A percentile compares a stretch with the other conserved stretches of the same genome.
phyloP scores from a whole-genome alignment of 2,888 invertebrate genomes.

The Meliscaeva auricollis region DNA sequence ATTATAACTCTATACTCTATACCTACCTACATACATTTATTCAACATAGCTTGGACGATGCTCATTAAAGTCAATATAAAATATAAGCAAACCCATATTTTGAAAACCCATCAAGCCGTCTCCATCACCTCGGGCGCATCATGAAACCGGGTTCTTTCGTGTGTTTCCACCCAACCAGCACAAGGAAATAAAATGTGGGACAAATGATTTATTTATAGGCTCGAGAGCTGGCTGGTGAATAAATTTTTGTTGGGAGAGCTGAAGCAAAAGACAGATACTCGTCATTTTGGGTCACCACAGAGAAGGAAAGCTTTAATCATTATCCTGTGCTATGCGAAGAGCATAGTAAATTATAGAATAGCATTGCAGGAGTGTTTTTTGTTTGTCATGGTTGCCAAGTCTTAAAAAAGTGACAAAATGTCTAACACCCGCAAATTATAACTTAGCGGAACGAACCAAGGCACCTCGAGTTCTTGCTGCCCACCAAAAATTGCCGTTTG shows the following conservation, averaged over 20 bases:
- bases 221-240: slow-evolving; percentile 15
- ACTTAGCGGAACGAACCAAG: too few species aligned
- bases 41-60: background rate
- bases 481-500: too few species aligned
- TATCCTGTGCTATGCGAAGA: slow-evolving; percentile 27
- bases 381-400: slow-evolving; percentile 7
- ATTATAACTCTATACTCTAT: background rate
- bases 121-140: background rate
- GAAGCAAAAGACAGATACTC: slow-evolving; percentile 18
- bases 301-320: slow-evolving; percentile 13
- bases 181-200: slow-evolving; percentile 69
- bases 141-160: slow-evolving; percentile 8
- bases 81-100: slow-evolving; percentile 62
- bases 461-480: too few species aligned
- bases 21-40: background rate
- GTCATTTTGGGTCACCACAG: slow-evolving; percentile 57
- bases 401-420: too few species aligned
- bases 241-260: background rate
- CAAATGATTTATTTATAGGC: slow-evolving; percentile 74
- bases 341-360: slow-evolving; percentile 60
- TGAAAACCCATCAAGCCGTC: background rate
- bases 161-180: slow-evolving; percentile 23
- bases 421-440: too few species aligned
- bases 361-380: slow-evolving; percentile 4
- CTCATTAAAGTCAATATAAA: slow-evolving; percentile 73